Conservation (phyloP, 2,113 vertebrate genomes). For the Propithecus coquereli region DNA sequence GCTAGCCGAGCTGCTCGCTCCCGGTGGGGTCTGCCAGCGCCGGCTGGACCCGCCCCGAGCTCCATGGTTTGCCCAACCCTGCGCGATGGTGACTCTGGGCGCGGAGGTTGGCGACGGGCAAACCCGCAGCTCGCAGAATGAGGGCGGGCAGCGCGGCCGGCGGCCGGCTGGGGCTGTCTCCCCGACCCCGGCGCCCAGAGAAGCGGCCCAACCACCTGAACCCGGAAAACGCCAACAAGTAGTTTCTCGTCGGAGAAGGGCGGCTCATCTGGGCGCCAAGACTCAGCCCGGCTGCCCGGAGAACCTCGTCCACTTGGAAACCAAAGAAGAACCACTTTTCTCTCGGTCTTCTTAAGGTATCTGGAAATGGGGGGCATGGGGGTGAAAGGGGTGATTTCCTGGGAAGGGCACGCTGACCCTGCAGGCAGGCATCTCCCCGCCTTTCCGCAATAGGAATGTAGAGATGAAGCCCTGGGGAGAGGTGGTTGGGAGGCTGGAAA, state of each 20-base stretch:
- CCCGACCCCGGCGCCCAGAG: slow-evolving; percentile 53
- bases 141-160: slow-evolving; percentile 40
- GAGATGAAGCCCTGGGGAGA: not conserved
- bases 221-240: slow-evolving; percentile 80
- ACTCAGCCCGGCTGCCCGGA: slow-evolving; percentile 4
- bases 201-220: slow-evolving; percentile 70
- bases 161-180: slow-evolving; percentile 60
- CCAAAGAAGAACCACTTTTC: slow-evolving; percentile 50
- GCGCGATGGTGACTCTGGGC: slow-evolving; percentile 42
- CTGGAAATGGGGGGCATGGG: not conserved
- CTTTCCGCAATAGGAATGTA: not conserved
- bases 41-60: slow-evolving; percentile 20
- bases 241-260: slow-evolving; percentile 63
- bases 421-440: not conserved
- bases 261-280: slow-evolving; percentile 34
- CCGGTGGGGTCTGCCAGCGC: not conserved
- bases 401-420: not conserved
- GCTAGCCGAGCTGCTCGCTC: not conserved
- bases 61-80: slow-evolving; percentile 57
- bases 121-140: slow-evolving; percentile 35
- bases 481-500: not conserved
- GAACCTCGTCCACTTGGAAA: slow-evolving; percentile 2
- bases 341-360: slow-evolving; percentile 76
- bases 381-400: not conserved
- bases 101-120: slow-evolving; percentile 18